Conservation (phyloP, 2,888 invertebrate species). For the Mamestra brassicae region DNA sequence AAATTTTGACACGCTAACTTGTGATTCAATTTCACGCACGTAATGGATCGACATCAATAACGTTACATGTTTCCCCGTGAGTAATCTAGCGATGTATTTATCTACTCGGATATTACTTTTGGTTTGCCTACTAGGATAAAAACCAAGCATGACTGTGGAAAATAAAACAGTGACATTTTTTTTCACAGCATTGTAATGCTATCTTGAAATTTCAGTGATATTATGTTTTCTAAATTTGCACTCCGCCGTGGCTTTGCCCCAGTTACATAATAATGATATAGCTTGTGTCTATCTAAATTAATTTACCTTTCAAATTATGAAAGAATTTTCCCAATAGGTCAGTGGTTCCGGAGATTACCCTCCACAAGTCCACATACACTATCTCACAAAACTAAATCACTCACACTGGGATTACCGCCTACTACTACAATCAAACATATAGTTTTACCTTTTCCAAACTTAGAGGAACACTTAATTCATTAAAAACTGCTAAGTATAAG, state of each 20-base stretch:
- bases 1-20: constrained; percentile 58
- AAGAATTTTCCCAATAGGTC: too few species aligned
- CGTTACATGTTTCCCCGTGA: constrained; percentile 62
- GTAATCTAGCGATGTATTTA: constrained; percentile 62
- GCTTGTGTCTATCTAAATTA: too few species aligned
- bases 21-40: constrained; percentile 73
- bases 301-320: too few species aligned
- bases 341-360: too few species aligned
- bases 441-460: too few species aligned
- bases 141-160: background rate
- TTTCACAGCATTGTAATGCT: background rate
- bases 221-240: background rate
- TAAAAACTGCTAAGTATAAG: background rate
- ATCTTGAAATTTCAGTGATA: background rate
- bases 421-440: too few species aligned
- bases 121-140: background rate
- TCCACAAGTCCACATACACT: too few species aligned
- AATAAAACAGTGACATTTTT: too few species aligned
- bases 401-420: background rate
- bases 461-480: too few species aligned
- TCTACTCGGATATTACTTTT: constrained; percentile 41
- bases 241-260: background rate
- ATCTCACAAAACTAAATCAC: too few species aligned
- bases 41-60: constrained; percentile 73
- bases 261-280: background rate